A percentile compares a stretch with the other conserved stretches of the same genome.
Evolutionary conservation across 2,113 vertebrate species (phyloP).

Genomic region (Fulmarus glacialis): DNA sequence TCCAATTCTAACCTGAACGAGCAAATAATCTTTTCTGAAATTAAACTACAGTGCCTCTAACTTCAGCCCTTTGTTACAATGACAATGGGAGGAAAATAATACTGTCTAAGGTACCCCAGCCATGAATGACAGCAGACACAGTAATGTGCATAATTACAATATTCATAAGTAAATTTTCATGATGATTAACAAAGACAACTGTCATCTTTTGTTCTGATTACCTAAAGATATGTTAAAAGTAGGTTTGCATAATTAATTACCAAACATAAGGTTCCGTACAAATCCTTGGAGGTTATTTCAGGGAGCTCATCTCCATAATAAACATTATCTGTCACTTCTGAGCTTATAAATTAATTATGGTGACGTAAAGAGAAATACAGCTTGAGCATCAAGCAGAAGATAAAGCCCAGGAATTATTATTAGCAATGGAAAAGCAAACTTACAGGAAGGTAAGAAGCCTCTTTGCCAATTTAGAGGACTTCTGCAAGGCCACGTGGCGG

Average conservation of each 20-base stretch:
- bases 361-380: neutral
- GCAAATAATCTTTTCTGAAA: neutral
- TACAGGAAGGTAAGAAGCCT: neutral
- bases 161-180: constrained; percentile 39
- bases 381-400: neutral
- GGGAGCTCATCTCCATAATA: constrained; percentile 22
- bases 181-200: constrained; percentile 45
- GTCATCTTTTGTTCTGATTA: constrained; percentile 57
- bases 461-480: neutral
- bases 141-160: neutral
- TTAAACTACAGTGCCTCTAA: neutral
- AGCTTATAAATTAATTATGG: neutral
- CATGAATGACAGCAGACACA: constrained; percentile 22
- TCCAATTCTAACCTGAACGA: neutral
- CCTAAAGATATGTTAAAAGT: constrained; percentile 33
- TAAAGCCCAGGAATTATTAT: neutral
- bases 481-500: neutral
- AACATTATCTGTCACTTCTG: neutral
- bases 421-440: neutral
- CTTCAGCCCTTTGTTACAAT: neutral
- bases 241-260: constrained; percentile 55
- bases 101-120: neutral
- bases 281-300: neutral
- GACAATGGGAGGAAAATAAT: neutral
- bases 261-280: neutral